phyloP scores from a whole-genome alignment of 2,888 invertebrate genomes.

The Parnassius glacialis region DNA sequence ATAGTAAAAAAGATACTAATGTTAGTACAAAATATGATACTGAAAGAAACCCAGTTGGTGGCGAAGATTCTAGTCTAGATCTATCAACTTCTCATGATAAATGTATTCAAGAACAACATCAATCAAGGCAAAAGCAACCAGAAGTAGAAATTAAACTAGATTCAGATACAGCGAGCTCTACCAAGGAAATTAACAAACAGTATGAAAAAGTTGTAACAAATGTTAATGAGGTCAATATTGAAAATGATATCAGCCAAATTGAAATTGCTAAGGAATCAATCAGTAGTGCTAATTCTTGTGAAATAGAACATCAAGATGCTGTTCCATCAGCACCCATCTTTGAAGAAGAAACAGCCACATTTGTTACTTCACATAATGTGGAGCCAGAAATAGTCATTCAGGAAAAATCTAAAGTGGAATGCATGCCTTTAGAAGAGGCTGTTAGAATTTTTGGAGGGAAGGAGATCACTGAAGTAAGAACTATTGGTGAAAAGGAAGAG shows the following conservation, averaged over 20 bases:
- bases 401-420: constrained; percentile 42
- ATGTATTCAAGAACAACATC: neutral
- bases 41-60: neutral
- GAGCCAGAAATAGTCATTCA: constrained; percentile 14
- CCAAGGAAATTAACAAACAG: neutral
- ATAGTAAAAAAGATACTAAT: constrained; percentile 2
- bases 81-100: neutral
- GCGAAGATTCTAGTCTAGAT: neutral
- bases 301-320: constrained; percentile 28
- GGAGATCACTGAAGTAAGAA: constrained; percentile 58
- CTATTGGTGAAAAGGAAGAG: constrained; percentile 64
- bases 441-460: constrained; percentile 55
- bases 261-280: neutral
- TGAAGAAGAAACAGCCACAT: constrained; percentile 37
- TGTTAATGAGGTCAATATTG: neutral
- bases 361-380: constrained; percentile 9
- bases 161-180: neutral
- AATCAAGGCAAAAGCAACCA: neutral
- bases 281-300: neutral
- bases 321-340: constrained; percentile 64
- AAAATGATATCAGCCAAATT: neutral
- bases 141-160: constrained; percentile 14
- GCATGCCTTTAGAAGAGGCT: constrained; percentile 62
- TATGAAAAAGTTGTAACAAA: neutral
- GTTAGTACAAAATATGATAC: neutral